Conservation (phyloP, 2,888 invertebrate species). For the Eupithecia insigniata region DNA sequence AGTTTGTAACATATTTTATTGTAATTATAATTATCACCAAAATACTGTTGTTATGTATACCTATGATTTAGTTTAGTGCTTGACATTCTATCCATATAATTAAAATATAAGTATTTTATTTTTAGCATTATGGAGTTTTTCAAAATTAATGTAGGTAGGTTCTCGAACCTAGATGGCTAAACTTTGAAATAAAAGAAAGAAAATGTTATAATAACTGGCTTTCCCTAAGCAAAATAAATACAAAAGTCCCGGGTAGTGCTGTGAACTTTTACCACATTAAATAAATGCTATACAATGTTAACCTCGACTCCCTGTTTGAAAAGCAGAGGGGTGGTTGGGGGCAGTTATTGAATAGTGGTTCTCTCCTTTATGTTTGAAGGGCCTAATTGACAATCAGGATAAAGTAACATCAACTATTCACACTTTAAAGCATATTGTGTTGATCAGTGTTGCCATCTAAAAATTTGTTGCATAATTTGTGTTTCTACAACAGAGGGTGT, state of each 20-base stretch:
- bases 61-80: slow-evolving; percentile 15
- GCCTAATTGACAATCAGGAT: background rate
- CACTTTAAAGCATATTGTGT: background rate
- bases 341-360: too few species aligned
- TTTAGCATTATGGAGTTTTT: background rate
- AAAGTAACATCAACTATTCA: background rate
- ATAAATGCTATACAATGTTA: too few species aligned
- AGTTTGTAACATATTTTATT: slow-evolving; percentile 43
- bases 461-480: background rate
- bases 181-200: too few species aligned
- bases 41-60: slow-evolving; percentile 35
- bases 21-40: slow-evolving; percentile 44
- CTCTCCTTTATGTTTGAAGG: too few species aligned
- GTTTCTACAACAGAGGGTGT: background rate
- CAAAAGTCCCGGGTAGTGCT: too few species aligned
- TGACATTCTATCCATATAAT: background rate
- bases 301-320: too few species aligned
- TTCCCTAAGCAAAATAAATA: too few species aligned
- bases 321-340: too few species aligned
- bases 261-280: too few species aligned
- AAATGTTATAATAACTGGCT: too few species aligned
- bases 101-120: background rate
- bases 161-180: background rate
- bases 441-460: slow-evolving; percentile 21
- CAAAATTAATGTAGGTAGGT: background rate